Percentiles rank a stretch among this genome's conserved stretches.
These are phyloP conservation scores for Argyresthia goedartella DNA, from an alignment of 2,888 invertebrate genomes.

Conservation along the genomic window DNA sequence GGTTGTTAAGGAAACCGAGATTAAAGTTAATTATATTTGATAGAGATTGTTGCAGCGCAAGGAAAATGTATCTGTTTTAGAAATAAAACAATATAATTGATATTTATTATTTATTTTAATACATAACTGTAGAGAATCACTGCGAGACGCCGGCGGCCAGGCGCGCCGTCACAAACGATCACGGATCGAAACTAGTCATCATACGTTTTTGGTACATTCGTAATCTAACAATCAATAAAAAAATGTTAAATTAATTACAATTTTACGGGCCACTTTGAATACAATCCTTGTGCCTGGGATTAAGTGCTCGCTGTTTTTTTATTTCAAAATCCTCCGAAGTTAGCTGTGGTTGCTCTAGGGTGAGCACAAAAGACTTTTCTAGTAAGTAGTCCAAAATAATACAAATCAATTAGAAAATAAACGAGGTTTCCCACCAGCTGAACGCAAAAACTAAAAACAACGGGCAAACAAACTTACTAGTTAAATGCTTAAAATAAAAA, in stretches of 20 bases:
- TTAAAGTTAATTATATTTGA: no score
- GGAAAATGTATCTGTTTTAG: no score
- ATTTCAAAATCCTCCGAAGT: neutral
- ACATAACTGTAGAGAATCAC: conserved; percentile 56
- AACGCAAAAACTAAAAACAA: conserved; percentile 44
- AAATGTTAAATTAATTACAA: neutral
- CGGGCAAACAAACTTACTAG: conserved; percentile 36
- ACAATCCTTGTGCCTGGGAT: neutral
- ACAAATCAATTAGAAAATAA: conserved; percentile 7
- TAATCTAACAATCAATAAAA: neutral
- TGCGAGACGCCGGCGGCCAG: no score
- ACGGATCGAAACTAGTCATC: conserved; percentile 9
- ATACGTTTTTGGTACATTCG: conserved; percentile 50
- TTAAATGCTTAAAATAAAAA: conserved; percentile 27
- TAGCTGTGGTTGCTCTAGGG: neutral
- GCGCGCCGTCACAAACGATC: conserved; percentile 19
- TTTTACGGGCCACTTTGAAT: neutral
- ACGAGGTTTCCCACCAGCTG: conserved; percentile 20
- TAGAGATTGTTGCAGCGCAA: no score
- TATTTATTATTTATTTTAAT: conserved; percentile 57
- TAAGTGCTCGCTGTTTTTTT: neutral
- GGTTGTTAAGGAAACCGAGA: no score
- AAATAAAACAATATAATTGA: neutral
- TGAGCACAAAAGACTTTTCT: neutral
- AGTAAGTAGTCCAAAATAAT: neutral